Evolutionary conservation across 2,888 invertebrate genomes (phyloP).

Genomic region (Agelastica alni): DNA sequence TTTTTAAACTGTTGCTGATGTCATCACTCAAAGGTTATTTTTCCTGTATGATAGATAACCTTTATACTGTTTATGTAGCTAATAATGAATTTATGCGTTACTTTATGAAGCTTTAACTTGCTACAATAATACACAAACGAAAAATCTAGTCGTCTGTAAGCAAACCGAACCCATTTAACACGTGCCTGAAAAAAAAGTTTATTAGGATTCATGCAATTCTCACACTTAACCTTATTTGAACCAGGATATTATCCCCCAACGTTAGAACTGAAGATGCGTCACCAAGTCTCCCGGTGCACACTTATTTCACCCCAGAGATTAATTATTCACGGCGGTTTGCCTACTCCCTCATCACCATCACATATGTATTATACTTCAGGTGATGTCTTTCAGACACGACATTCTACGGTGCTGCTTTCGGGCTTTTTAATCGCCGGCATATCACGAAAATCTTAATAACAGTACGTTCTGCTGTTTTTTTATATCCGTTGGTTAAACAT

Average conservation of each 20-base stretch:
- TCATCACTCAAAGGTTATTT: too few species aligned
- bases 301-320: slow-evolving; percentile 32
- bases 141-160: background rate
- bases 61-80: too few species aligned
- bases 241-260: slow-evolving; percentile 17
- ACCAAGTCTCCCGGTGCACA: slow-evolving; percentile 17
- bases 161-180: background rate
- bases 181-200: slow-evolving; percentile 5
- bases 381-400: slow-evolving; percentile 28
- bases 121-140: background rate
- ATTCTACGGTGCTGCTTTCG: too few species aligned
- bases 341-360: slow-evolving; percentile 28
- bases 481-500: too few species aligned
- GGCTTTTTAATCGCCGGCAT: too few species aligned
- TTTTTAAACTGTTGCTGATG: too few species aligned
- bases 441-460: too few species aligned
- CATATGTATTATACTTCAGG: slow-evolving; percentile 23
- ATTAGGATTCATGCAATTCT: slow-evolving; percentile 19
- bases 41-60: too few species aligned
- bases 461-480: too few species aligned
- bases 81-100: too few species aligned
- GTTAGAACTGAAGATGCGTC: slow-evolving; percentile 19
- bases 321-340: slow-evolving; percentile 33
- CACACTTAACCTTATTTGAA: slow-evolving; percentile 24
- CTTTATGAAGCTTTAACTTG: too few species aligned